Evolutionary conservation across 2,113 vertebrate genomes (phyloP).

Genomic region (Neoarius graeffei): DNA sequence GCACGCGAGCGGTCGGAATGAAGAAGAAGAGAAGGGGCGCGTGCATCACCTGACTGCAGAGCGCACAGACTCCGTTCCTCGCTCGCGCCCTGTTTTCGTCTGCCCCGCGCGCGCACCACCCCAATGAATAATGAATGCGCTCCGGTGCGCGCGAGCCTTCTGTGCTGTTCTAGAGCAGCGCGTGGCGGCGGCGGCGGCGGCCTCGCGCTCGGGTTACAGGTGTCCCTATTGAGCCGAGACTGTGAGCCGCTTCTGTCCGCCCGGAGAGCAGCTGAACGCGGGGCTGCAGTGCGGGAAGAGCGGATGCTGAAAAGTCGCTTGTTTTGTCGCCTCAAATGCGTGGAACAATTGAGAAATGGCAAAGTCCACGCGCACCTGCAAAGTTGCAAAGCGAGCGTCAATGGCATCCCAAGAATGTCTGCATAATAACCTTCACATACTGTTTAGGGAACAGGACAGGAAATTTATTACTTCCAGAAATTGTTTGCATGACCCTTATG

Average conservation of each 20-base stretch:
- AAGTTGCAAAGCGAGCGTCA: too few species aligned
- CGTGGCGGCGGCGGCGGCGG: conserved; percentile 61
- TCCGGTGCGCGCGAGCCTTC: conserved; percentile 66
- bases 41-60: conserved; percentile 42
- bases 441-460: neutral
- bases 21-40: neutral
- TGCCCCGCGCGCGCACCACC: conserved; percentile 51
- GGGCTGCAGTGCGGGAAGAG: conserved; percentile 25
- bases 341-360: too few species aligned
- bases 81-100: conserved; percentile 6
- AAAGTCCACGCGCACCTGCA: conserved; percentile 12
- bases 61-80: conserved; percentile 25
- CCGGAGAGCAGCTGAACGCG: conserved; percentile 39
- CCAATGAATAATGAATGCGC: conserved; percentile 76
- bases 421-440: conserved; percentile 14
- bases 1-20: neutral
- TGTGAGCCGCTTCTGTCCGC: conserved; percentile 56
- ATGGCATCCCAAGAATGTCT: conserved; percentile 51
- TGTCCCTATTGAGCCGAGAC: conserved; percentile 60
- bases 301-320: conserved; percentile 49
- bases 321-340: conserved; percentile 31
- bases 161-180: conserved; percentile 66
- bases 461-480: conserved; percentile 30
- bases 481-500: neutral
- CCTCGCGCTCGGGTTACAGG: conserved; percentile 70